Percentiles rank a stretch among this genome's conserved stretches.
Conservation (phyloP, 2,113 vertebrate species). For the Tragelaphus buxtoni region DNA sequence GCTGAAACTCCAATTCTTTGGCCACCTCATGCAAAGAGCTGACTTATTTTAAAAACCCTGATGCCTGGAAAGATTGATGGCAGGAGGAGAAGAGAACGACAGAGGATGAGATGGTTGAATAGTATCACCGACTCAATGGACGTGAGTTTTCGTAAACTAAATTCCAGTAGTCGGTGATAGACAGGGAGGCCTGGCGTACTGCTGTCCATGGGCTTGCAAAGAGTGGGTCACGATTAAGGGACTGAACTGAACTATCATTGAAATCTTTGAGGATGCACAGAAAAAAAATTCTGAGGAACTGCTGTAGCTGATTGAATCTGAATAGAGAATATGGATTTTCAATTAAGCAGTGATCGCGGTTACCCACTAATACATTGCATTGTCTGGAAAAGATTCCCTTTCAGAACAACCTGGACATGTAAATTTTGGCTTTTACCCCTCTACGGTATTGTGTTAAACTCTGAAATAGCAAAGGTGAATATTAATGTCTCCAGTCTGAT, state of each 20-base stretch:
- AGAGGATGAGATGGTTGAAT: background rate
- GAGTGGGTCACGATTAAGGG: accelerated
- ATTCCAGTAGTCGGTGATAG: too few relatives aligned
- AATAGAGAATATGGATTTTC: background rate
- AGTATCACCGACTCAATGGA: background rate
- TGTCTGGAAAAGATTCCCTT: background rate
- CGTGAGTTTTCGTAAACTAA: background rate
- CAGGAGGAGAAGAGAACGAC: accelerated
- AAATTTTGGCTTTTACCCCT: background rate
- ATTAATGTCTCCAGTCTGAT: too few relatives aligned
- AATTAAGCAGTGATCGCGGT: too few relatives aligned
- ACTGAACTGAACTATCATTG: background rate
- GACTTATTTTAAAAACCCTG: background rate
- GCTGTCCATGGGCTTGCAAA: background rate
- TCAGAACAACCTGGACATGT: background rate
- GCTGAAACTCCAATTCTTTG: background rate
- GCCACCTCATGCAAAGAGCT: background rate
- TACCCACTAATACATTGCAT: accelerated
- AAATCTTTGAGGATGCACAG: background rate
- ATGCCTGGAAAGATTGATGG: background rate
- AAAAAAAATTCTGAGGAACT: background rate
- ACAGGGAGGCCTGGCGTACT: background rate
- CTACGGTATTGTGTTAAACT: too few relatives aligned
- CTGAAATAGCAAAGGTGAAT: too few relatives aligned
- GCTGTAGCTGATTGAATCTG: background rate